Evolutionary conservation across 2,797 vertebrate genomes (phyloP), one percentile per base, ranked within the genome.

Genomic region (Danio aesculapii): DNA sequence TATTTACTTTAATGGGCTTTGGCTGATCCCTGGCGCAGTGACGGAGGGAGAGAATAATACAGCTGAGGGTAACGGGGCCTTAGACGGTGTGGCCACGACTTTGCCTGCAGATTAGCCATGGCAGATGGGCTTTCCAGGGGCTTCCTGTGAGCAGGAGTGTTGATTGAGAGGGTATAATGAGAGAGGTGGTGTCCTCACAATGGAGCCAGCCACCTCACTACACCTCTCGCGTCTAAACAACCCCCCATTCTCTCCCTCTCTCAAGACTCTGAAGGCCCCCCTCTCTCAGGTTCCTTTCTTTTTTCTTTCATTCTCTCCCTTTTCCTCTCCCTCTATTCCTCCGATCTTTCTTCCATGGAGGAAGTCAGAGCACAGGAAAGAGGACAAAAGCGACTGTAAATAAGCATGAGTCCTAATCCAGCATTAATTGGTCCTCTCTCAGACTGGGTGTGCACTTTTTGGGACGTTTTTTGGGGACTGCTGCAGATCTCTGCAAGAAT

Each of bases 1-100:
- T 99, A 99, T 99, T 99, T 98, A 98, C 96, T 98, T 98, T 98
- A 99, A 99, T 99, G 96, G 97, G 97, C 97, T 99, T 99, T 99
- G 96, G 97, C 97, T 98, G 98, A 99, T 98, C 98, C 96, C 96
- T 97, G 96, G 97, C 94, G 95, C 97, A 97, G 97, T 97, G 97
- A 96, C 96, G 95, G 96, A 97, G 96, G 94, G 95, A 57, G 96
- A 97, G 97, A 98, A 99, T 98, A 99, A 99, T 98, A 95, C 96
- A 96, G 94, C 96, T 94, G 95, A 97, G 96, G 96, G 96, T 95
- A 96, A 96, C 92, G 90, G 96, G 96, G 86, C 81, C 95, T 95
- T 92, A 96, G 96, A 96, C 96, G 96, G 95, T 95, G 95, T 93
- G 95, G 95, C 96, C 95, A 95, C 95, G 91, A 95, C 96, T 96